Evolutionary conservation across 2,888 invertebrate genomes (phyloP), one percentile per base, ranked within the genome.

Genomic region (Mythimna pallens): DNA sequence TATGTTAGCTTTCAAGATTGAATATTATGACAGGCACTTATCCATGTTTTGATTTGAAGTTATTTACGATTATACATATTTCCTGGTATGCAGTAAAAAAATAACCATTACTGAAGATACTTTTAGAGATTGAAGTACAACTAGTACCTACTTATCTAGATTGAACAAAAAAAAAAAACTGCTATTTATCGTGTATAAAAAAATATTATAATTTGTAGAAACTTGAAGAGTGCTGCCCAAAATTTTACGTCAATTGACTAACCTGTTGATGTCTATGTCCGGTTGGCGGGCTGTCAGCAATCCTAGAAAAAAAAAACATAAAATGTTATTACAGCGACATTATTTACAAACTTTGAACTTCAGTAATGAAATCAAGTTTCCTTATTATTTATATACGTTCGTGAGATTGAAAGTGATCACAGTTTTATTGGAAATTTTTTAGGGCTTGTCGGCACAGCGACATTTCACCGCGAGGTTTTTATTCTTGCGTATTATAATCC

Each of bases 231-330:
- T 74, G 25, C 81, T 89, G 91, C 90, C 90, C 90, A 90, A 87
- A 57, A 80, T 73, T 84, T 72, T 87, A 76, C 89, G 89, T 87
- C 87, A 87, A 74, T 20, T 67, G 78, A 92, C 94, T 87, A 80
- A 95, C 95, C 95, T 95, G 93, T 94, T 94, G 89, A 93, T 90
- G 83, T 94, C 93, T 88, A 92, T 89, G 78, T 93, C 91, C 86
- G 92, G 85, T 74, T 92, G 90, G 81, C 90, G 91, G 80, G 92
- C 92, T 87, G 85, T 89, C 73, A 92, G 87, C 84, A 87, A 89
- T 87, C 93, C 95, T 95, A 82, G 70, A 92, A 92, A 82, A 89
- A n/a, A 57, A 89, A 52, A 7, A 20, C 12, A 70, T 71, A 76
- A 76, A 69, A 52, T 73, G 50, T 67, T 70, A 65, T 3, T 52